Evolutionary conservation across 2,797 vertebrate species (phyloP).

Genomic region (Clamator glandarius): DNA sequence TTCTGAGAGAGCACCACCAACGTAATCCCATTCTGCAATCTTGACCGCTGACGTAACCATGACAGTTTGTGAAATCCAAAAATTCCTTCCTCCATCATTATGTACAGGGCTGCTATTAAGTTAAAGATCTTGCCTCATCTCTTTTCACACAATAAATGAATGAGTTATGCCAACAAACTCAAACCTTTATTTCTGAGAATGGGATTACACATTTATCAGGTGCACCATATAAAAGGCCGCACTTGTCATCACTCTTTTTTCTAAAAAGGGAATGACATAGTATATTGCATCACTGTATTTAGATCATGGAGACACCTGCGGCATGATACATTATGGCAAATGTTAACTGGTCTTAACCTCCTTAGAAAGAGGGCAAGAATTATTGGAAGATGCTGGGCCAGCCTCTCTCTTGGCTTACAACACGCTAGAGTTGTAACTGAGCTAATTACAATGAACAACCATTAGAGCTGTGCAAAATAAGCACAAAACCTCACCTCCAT

Average conservation of each 20-base stretch:
- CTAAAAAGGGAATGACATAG: neutral
- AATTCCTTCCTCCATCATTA: neutral
- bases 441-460: neutral
- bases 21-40: neutral
- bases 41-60: neutral
- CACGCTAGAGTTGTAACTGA: neutral
- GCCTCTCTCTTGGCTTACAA: neutral
- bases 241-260: neutral
- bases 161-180: neutral
- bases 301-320: neutral
- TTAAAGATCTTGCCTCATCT: neutral
- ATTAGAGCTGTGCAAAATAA: neutral
- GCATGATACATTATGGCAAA: neutral
- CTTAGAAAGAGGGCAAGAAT: neutral
- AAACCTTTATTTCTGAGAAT: neutral
- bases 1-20: neutral
- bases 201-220: neutral
- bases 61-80: neutral
- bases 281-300: neutral
- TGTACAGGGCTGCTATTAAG: accelerated
- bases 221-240: neutral
- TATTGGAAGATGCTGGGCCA: neutral
- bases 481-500: neutral
- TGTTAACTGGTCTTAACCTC: neutral
- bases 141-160: neutral